Evolutionary conservation across 2,113 vertebrate species (phyloP).

Genomic region (Engystomops pustulosus): DNA sequence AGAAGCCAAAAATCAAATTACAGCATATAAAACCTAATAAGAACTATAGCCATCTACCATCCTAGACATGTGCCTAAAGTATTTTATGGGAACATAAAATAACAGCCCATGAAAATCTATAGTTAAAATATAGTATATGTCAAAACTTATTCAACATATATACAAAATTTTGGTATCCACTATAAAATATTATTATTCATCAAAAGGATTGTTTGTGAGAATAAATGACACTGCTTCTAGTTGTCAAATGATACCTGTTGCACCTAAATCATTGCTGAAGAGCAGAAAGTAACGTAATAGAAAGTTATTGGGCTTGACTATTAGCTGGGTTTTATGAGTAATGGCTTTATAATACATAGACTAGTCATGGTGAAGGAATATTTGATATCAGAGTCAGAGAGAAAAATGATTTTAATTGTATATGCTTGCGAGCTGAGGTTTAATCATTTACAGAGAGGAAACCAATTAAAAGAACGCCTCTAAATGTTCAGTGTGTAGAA

Average conservation of each 20-base stretch:
- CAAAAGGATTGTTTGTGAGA: no score
- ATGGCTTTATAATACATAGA: slow-evolving; percentile 22
- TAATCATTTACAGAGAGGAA: slow-evolving; percentile 49
- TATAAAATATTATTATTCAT: no score
- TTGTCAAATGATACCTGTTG: not conserved
- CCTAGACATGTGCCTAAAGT: no score
- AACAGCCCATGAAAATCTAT: no score
- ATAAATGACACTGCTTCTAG: not conserved
- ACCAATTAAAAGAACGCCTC: slow-evolving; percentile 48
- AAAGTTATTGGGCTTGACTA: slow-evolving; percentile 15
- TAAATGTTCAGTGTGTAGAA: slow-evolving; percentile 51
- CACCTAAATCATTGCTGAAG: slow-evolving; percentile 11
- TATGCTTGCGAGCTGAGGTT: slow-evolving; percentile 43
- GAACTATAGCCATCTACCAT: no score
- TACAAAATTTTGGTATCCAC: no score
- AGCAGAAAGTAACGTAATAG: slow-evolving; percentile 30
- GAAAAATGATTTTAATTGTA: slow-evolving; percentile 54
- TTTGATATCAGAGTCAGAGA: slow-evolving; percentile 34
- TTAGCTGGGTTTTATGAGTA: slow-evolving; percentile 9
- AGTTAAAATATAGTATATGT: no score
- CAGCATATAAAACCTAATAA: no score
- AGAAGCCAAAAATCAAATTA: no score
- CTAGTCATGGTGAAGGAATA: slow-evolving; percentile 31
- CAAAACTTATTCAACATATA: no score
- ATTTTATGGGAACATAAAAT: no score